Evolutionary conservation across 2,113 vertebrate genomes (phyloP), one percentile per base, ranked within the genome.

Genomic region (Puntigrus tetrazona): DNA sequence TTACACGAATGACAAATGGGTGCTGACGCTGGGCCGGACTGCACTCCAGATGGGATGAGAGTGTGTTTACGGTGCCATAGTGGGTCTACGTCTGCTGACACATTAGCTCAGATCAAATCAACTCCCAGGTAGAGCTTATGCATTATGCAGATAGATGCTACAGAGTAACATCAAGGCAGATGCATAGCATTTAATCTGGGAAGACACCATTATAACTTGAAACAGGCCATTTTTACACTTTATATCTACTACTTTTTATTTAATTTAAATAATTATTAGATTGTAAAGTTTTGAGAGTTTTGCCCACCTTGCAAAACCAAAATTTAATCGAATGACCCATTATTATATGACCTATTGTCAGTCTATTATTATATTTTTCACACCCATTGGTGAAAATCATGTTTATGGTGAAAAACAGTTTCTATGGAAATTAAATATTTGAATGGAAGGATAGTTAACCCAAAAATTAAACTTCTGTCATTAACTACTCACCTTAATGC

Each of bases 1-100:
- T 83, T 80, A 85, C 52, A 36, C 31, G 61, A 86, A 79, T 90
- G 90, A 92, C 89, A 74, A 90, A 92, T 90, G 86, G 84, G n/a
- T 9, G 83, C 90, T 90, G 84, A 84, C 47, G 84, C 78, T 50
- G 70, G 76, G 85, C 86, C 70, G 74, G 87, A 90, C 86, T 73
- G 82, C 61, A 83, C 86, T 86, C 85, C 88, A 91, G 85, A 91
- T 90, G 87, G 90, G 83, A 81, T 78, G 84, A 81, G 80, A 69
- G 86, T 79, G 27, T 77, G 78, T 81, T 82, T 86, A 81, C 85
- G 63, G 86, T 81, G 82, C 82, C 87, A 80, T 83, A 86, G n/a
- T 9, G 13, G 57, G 47, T 86, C 67, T 55, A 82, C 45, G 72
- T 73, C 78, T 50, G 79, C 72, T 74, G 50, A 75, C 52, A 61